Base-by-base conservation (phyloP, 2,888 invertebrate genomes). In the Cyaniris semiargus region DNA sequence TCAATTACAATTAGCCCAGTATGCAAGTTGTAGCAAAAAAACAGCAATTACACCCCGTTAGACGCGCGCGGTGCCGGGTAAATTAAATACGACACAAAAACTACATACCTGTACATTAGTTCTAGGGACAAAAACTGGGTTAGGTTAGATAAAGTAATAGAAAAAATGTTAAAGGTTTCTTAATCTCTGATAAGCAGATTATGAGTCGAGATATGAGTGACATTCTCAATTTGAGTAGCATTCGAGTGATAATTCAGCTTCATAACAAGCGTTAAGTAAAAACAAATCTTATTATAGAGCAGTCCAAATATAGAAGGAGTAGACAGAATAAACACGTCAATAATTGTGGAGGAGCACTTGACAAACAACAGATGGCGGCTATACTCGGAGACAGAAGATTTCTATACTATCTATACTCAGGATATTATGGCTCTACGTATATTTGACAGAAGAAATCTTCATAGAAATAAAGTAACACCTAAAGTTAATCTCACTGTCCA, bases 41-140 rank as follows among this genome's bases (percentile, higher is more conserved):
- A 58, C 58, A 21, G 58, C 58, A 21, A n/a, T 58, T 58, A 58
- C 58, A 21, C 58, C 21, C 58, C 58, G 58, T 58, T 58, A 58
- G 21, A 58, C 58, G 21, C 58, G 58, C 21, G 21, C 58, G 21
- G 8, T 21, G 21, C 58, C 8, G 21, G 58, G 56, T 5, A 58
- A 58, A 58, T 58, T 58, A 58, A 21, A 58, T 58, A 10, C 21
- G 58, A 0, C 58, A 58, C 3, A 58, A 58, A 58, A 58, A 58
- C 58, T 58, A 58, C n/a, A 58, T 58, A 10, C 21, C 21, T 58
- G 21, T 58, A 10, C 10, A n/a, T 58, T 8, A 2, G 21, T 58
- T 21, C 58, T 21, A 21, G 58, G 21, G 53, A 53, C 58, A 58
- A 58, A 58, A 58, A 58, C n/a, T 58, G 2, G 58, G 7, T n/a